Conservation (phyloP, 2,113 vertebrate species). For the Trinectes maculatus region DNA sequence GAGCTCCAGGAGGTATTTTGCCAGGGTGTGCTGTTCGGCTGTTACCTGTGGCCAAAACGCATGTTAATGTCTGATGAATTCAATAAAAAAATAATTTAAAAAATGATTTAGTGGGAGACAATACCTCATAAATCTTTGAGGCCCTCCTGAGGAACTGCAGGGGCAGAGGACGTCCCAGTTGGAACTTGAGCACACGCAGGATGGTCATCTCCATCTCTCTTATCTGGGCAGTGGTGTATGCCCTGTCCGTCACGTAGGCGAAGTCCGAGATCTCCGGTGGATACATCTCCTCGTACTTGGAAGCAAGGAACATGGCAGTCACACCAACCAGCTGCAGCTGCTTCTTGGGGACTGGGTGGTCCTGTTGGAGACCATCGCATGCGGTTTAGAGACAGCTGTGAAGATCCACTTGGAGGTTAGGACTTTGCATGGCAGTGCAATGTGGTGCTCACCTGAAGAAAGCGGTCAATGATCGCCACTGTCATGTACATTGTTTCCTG, state of each 20-base stretch:
- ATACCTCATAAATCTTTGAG: slow-evolving; percentile 86
- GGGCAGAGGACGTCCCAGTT: slow-evolving; percentile 82
- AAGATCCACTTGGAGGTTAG: too few species aligned
- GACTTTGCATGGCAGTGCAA: too few species aligned
- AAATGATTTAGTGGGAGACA: not conserved
- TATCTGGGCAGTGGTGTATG: slow-evolving; percentile 85
- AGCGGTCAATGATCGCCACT: slow-evolving; percentile 86
- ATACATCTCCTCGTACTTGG: slow-evolving; percentile 89
- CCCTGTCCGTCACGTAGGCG: slow-evolving; percentile 79
- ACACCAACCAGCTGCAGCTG: slow-evolving; percentile 87
- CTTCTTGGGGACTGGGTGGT: slow-evolving; percentile 83
- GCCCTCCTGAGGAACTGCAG: slow-evolving; percentile 86
- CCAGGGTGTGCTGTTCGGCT: slow-evolving; percentile 82
- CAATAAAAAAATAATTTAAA: not conserved
- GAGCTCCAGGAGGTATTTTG: slow-evolving; percentile 89
- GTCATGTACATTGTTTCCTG: slow-evolving; percentile 92
- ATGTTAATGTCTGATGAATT: accelerated
- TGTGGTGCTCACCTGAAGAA: slow-evolving; percentile 88
- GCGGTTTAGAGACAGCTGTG: not conserved
- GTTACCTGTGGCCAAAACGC: slow-evolving; percentile 74
- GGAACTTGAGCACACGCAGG: slow-evolving; percentile 83
- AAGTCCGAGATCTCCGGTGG: slow-evolving; percentile 84
- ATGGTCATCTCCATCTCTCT: slow-evolving; percentile 87
- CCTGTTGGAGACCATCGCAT: slow-evolving; percentile 58
- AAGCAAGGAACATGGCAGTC: slow-evolving; percentile 89